Evolutionary conservation across 2,113 vertebrate species (phyloP).

Genomic region (Mugil cephalus): DNA sequence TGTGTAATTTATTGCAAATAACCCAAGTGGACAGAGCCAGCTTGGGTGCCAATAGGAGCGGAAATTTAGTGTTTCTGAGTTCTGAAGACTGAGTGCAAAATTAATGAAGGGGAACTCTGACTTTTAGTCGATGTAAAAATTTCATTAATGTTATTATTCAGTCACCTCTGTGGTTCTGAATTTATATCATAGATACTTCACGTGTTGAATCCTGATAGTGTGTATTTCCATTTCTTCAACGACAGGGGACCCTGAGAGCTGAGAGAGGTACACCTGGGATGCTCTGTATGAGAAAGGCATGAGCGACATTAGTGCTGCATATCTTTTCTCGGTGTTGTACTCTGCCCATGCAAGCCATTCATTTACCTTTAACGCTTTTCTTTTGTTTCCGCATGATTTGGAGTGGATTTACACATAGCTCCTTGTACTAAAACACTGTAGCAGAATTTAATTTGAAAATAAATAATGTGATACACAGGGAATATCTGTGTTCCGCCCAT

Average conservation of each 20-base stretch:
- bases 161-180: slow-evolving; percentile 79
- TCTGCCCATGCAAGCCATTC: not conserved
- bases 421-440: too few relatives aligned
- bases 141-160: slow-evolving; percentile 83
- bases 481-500: too few relatives aligned
- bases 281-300: slow-evolving; percentile 41
- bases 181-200: slow-evolving; percentile 75
- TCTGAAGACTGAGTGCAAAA: slow-evolving; percentile 72
- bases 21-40: not conserved
- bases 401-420: not conserved
- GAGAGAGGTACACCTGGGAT: slow-evolving; percentile 38
- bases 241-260: slow-evolving; percentile 53
- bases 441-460: not conserved
- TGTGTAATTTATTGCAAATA: slow-evolving; percentile 51
- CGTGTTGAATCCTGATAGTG: slow-evolving; percentile 79
- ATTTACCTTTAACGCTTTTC: not conserved
- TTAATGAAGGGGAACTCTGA: slow-evolving; percentile 80
- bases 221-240: slow-evolving; percentile 72
- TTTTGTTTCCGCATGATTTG: not conserved
- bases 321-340: slow-evolving; percentile 30
- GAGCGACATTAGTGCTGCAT: slow-evolving; percentile 33
- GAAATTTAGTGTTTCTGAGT: slow-evolving; percentile 39
- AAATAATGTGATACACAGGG: not conserved
- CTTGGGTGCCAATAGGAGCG: slow-evolving; percentile 17
- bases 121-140: slow-evolving; percentile 82